A percentile compares a stretch with the other conserved stretches of the same genome.
phyloP scores from a whole-genome alignment of 2,113 vertebrate genomes.

The Marmota monax region DNA sequence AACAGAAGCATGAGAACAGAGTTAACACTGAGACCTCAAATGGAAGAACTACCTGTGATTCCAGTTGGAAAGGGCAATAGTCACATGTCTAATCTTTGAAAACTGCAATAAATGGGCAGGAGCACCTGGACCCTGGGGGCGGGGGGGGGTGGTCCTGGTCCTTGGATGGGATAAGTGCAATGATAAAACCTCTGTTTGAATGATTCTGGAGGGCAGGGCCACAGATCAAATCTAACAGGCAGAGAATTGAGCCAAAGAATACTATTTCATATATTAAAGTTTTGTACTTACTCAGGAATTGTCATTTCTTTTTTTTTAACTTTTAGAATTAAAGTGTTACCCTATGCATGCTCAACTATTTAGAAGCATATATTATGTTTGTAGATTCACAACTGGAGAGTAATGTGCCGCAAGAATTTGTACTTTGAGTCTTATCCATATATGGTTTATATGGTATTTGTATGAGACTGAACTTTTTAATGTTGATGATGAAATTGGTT shows the following conservation, averaged over 20 bases:
- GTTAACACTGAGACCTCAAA: background rate
- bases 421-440: background rate
- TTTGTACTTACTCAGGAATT: background rate
- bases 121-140: background rate
- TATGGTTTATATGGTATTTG: background rate
- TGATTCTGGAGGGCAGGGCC: background rate
- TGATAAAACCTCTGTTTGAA: too few species aligned
- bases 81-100: background rate
- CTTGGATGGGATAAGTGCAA: background rate
- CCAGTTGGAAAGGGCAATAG: background rate
- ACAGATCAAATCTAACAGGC: background rate
- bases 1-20: background rate
- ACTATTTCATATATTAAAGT: background rate
- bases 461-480: background rate
- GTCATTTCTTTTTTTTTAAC: background rate
- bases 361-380: background rate
- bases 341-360: too few species aligned
- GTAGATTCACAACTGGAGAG: background rate
- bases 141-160: background rate
- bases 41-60: background rate
- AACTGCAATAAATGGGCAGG: too few species aligned
- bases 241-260: background rate
- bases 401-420: background rate
- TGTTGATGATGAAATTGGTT: background rate
- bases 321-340: background rate